Evolutionary conservation across 2,113 vertebrate species (phyloP).

Genomic region (Lophura nycthemera): DNA sequence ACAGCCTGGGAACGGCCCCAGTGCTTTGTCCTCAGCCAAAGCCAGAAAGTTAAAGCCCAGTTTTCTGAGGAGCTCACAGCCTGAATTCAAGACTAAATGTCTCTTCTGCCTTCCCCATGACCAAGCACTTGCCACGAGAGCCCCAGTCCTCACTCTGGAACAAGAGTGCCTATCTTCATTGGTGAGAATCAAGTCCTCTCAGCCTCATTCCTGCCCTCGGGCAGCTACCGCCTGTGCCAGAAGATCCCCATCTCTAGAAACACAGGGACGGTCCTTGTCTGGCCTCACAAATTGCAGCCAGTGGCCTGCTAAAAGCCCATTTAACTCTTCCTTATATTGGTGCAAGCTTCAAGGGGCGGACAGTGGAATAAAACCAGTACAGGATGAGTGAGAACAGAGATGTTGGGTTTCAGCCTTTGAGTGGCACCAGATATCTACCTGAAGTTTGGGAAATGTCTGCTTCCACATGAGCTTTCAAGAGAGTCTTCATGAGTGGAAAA

Average conservation of each 20-base stretch:
- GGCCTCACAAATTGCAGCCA: background rate
- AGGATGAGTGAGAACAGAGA: background rate
- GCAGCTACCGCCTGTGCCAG: background rate
- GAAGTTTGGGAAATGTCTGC: constrained; percentile 2
- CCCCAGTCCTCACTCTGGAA: background rate
- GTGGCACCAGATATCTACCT: accelerated
- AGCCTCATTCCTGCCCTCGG: background rate
- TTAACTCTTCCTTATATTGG: background rate
- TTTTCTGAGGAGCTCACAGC: background rate
- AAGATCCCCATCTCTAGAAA: background rate
- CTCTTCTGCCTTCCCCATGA: background rate
- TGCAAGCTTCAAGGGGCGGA: background rate
- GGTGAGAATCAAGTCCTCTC: accelerated
- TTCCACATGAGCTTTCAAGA: constrained; percentile 39
- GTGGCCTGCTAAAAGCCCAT: background rate
- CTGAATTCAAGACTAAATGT: background rate
- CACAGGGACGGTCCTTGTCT: background rate
- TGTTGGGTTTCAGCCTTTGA: background rate
- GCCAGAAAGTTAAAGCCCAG: accelerated
- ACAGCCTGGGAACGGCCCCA: background rate
- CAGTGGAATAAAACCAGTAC: background rate
- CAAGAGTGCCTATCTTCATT: background rate
- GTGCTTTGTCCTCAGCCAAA: background rate
- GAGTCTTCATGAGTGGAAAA: constrained; percentile 24
- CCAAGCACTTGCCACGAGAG: background rate